Conservation (phyloP, 1,140 invertebrate genomes). For the Neelides sp. region DNA sequence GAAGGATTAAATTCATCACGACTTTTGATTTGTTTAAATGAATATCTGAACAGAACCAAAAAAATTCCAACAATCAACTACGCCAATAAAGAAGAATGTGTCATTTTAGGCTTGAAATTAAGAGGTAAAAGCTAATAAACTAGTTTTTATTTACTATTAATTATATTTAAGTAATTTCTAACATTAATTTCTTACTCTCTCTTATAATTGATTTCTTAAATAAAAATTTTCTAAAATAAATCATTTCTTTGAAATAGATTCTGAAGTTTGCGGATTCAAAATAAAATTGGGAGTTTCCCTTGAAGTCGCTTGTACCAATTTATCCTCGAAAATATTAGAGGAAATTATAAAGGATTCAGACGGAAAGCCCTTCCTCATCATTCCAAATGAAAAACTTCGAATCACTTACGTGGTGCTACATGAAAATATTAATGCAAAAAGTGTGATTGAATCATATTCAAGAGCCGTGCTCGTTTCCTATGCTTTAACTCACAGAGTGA, state of each 20-base stretch:
- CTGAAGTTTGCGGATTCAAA: constrained; percentile 40
- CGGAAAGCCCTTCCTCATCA: constrained; percentile 39
- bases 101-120: constrained; percentile 41
- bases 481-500: neutral
- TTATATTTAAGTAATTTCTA: constrained; percentile 32
- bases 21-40: constrained; percentile 50
- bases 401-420: constrained; percentile 40
- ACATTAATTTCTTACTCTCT: neutral
- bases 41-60: constrained; percentile 42
- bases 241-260: constrained; percentile 33
- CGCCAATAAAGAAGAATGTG: constrained; percentile 47
- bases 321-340: constrained; percentile 26
- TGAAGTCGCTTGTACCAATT: constrained; percentile 37
- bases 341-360: constrained; percentile 35
- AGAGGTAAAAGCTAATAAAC: constrained; percentile 35
- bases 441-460: constrained; percentile 43
- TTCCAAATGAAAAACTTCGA: constrained; percentile 36
- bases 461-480: constrained; percentile 40
- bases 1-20: constrained; percentile 66
- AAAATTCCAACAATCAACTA: constrained; percentile 39
- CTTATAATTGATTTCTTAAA: constrained; percentile 1
- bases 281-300: constrained; percentile 44
- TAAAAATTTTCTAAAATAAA: constrained; percentile 4
- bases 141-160: constrained; percentile 33
- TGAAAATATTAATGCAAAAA: constrained; percentile 35